Evolutionary conservation across 2,797 vertebrate genomes (phyloP), one percentile per base, ranked within the genome.

Genomic region (Allobates femoralis): DNA sequence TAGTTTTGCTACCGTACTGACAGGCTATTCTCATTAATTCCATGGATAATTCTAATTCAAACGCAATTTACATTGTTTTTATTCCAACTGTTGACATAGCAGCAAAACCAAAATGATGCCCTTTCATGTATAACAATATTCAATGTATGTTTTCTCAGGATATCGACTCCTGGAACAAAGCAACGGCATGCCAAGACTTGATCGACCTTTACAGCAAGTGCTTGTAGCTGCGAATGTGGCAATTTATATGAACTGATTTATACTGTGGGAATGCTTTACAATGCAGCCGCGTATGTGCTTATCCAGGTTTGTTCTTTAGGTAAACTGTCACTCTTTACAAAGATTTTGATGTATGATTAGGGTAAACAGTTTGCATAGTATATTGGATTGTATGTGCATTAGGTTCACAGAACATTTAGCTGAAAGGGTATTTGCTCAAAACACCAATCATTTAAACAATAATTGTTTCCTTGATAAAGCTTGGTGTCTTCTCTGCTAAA

Each of bases 151-250:
- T 79, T 56, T 84, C 85, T 60, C 50, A 85, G 83, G 90, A 46
- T 60, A 90, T 88, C 75, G 89, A 50, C 83, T 69, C 12, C 84
- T 86, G 78, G 84, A 90, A 87, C 83, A 84, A 89, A 91, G 86
- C 0, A 88, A 83, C 87, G 88, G 58, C 88, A 73, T 86, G 88
- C 87, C 86, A 75, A 74, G 74, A 88, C 89, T 93, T 90, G 90
- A 91, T 88, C 89, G 88, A 87, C 89, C 87, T 90, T 89, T 87
- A 81, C 62, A 91, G 74, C 76, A 89, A 30, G 81, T 84, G 41
- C 69, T 88, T 64, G 86, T 77, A 78, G 90, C 81, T 28, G 83
- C 19, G 89, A 88, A 34, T 88, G 86, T 88, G 86, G 85, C 89
- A 84, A 86, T 91, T 90, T 82, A 78, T 78, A 83, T 79, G 69